Conservation (phyloP, 2,113 vertebrate species). For the Anhinga anhinga region DNA sequence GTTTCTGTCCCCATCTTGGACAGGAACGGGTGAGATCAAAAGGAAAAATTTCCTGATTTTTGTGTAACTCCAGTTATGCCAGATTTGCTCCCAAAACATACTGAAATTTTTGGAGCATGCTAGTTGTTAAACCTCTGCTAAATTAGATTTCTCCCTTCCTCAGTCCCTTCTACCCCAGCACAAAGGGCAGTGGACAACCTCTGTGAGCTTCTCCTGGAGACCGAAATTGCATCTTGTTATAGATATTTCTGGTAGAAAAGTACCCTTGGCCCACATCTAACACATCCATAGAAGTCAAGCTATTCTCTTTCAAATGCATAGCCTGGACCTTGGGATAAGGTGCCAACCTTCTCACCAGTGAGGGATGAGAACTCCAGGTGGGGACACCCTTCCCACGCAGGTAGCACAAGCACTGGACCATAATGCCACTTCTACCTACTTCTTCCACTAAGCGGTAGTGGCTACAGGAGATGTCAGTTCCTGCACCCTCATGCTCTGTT, state of each 20-base stretch:
- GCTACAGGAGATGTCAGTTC: neutral
- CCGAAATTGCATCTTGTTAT: neutral
- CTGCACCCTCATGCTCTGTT: neutral
- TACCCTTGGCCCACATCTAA: neutral
- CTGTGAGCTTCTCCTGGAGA: neutral
- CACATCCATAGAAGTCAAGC: neutral
- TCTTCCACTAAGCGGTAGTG: neutral
- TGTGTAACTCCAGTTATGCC: neutral
- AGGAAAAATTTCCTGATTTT: neutral
- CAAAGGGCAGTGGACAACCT: neutral
- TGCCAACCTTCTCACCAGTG: neutral
- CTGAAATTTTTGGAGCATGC: neutral
- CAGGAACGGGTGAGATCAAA: neutral
- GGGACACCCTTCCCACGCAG: neutral
- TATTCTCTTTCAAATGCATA: neutral
- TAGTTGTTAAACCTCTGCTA: neutral
- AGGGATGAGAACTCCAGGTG: neutral
- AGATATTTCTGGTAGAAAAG: neutral
- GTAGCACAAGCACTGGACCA: neutral
- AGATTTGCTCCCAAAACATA: neutral
- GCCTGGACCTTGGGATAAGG: neutral
- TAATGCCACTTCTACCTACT: neutral
- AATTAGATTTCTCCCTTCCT: neutral
- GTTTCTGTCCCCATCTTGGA: neutral
- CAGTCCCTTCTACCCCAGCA: too few species aligned